Conservation (phyloP, 2,888 invertebrate species). For the Oithona nana region DNA sequence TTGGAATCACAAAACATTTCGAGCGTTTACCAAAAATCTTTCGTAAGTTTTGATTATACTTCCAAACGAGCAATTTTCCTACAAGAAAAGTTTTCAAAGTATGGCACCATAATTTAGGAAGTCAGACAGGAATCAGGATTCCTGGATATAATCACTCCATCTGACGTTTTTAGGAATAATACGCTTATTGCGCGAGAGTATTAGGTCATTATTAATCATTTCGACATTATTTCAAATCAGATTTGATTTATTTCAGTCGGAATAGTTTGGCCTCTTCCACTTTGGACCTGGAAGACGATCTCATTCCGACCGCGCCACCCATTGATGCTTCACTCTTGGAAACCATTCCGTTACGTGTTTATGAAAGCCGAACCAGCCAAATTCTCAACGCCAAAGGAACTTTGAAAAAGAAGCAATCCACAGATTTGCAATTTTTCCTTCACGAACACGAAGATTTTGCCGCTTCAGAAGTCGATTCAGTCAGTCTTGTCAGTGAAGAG, state of each 20-base stretch:
- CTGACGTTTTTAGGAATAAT: no score
- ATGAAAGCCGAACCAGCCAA: not conserved
- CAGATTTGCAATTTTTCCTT: not conserved
- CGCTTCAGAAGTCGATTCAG: not conserved
- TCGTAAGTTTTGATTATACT: no score
- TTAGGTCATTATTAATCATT: no score
- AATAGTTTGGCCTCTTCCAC: not conserved
- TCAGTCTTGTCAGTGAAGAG: not conserved
- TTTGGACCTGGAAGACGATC: not conserved
- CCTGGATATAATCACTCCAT: no score
- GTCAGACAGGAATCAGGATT: no score
- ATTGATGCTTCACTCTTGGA: not conserved
- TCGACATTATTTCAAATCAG: not conserved
- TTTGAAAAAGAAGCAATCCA: not conserved
- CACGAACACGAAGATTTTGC: not conserved
- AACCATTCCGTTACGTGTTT: not conserved
- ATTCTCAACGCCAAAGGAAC: not conserved
- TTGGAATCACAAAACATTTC: no score
- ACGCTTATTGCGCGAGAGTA: no score
- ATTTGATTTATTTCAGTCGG: not conserved
- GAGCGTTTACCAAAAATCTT: not conserved
- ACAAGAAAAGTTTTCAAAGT: no score
- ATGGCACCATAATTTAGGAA: no score
- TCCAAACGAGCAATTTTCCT: no score
- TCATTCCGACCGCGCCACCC: not conserved